Conservation (phyloP, 2,888 invertebrate genomes). For the Pachydiplax longipennis region DNA sequence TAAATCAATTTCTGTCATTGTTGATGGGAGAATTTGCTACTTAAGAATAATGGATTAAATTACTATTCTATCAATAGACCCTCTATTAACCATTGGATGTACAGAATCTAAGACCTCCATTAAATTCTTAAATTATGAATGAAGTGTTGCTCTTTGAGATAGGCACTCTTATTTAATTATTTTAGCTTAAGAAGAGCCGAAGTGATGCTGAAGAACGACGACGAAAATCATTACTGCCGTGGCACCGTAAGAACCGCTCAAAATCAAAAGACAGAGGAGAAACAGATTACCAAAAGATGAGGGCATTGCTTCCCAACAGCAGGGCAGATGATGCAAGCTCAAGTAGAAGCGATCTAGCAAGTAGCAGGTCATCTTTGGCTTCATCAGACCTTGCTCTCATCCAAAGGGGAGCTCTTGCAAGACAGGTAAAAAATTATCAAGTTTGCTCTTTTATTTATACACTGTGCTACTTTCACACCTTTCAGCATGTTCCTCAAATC, state of each 20-base stretch:
- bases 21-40: no score
- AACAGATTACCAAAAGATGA: slow-evolving; percentile 35
- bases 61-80: no score
- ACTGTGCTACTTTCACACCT: no score
- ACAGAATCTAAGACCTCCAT: no score
- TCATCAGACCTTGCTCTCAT: slow-evolving; percentile 66
- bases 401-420: slow-evolving; percentile 57
- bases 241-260: slow-evolving; percentile 75
- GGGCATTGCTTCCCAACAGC: slow-evolving; percentile 47
- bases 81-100: no score
- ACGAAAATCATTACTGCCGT: slow-evolving; percentile 88
- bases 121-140: no score
- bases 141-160: no score
- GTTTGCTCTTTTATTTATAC: no score
- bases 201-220: slow-evolving; percentile 88
- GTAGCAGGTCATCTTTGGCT: slow-evolving; percentile 68
- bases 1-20: no score
- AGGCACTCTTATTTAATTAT: no score
- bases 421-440: slow-evolving; percentile 57
- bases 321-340: slow-evolving; percentile 61
- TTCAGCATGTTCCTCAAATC: no score
- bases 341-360: slow-evolving; percentile 61
- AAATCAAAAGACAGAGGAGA: slow-evolving; percentile 67
- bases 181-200: slow-evolving; percentile 78
- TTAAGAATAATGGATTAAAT: no score